Evolutionary conservation across 2,113 vertebrate species (phyloP), one percentile per base, ranked within the genome.

Genomic region (Paratilapia polleni): DNA sequence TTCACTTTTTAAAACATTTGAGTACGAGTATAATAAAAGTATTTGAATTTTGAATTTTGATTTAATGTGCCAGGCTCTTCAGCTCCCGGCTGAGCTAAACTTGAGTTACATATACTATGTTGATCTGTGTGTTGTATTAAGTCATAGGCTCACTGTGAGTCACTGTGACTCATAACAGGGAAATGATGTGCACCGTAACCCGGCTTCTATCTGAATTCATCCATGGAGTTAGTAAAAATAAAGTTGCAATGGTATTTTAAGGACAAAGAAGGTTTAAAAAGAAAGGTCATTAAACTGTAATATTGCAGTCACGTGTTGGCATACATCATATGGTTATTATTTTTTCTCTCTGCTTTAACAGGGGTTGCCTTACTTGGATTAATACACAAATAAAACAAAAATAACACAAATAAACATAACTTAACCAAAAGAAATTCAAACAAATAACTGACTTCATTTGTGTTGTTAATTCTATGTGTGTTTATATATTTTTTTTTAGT

Each of bases 71-170:
- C 24, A 52, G 10, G 26, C 47, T 73, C 6, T 52, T 19, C 49
- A 52, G 49, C 15, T 52, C 3, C 49, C 47, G 19, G 49, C 17
- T 52, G 49, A 6, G 49, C 15, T 17, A 52, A n/a, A 17, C 6
- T 54, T 14, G 43, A 19, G 8, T 74, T 63, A 10, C 14, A 66
- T 47, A 52, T 19, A 14, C 38, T 22, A 5, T 78, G 36, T 28
- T 31, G 26, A 47, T 88, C 62, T 80, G 24, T 80, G 59, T 54
- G 41, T 26, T 75, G 36, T 63, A 26, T 87, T 77, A 60, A 77
- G 84, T 80, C 77, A 38, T 2, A 66, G 43, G 4, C 14, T 62
- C 34, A 15, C 0, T 58, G 15, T 59, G 13, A 82, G 8, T 7
- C 77, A 13, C 28, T 17, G 22, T 19, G 56, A 74, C 47, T 76